Percentiles rank a stretch among this genome's conserved stretches.
These are phyloP conservation scores for Artibeus jamaicensis DNA, from an alignment of 2,797 vertebrate species.

Conservation along the genomic window DNA sequence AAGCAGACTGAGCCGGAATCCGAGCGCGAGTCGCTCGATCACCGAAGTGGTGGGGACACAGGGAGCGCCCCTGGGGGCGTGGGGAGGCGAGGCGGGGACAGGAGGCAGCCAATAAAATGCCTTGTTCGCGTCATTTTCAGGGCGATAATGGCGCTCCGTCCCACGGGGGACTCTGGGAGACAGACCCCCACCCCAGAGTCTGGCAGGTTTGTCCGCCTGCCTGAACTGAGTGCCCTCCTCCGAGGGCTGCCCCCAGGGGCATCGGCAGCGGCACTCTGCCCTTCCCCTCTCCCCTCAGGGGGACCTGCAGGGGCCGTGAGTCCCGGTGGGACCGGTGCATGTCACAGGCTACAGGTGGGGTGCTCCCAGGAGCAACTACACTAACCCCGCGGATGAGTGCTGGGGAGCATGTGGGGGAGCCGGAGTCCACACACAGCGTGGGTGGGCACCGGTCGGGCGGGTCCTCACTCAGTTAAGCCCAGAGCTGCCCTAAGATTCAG, in stretches of 20 bases:
- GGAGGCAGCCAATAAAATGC: fast-evolving
- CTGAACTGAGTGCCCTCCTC: fast-evolving
- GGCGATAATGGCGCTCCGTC: fast-evolving
- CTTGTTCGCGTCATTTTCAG: fast-evolving
- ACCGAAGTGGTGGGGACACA: no score
- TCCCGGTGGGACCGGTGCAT: background rate
- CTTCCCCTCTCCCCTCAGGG: background rate
- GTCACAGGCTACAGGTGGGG: background rate
- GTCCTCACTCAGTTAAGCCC: fast-evolving
- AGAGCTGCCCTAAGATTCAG: fast-evolving
- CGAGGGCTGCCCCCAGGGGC: background rate
- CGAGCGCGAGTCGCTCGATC: background rate
- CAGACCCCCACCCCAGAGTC: background rate
- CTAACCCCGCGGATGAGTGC: fast-evolving
- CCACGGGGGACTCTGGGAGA: background rate
- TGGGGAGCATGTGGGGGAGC: fast-evolving
- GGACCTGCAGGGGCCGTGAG: background rate
- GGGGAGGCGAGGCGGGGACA: no score
- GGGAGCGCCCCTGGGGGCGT: background rate
- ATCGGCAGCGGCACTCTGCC: fast-evolving
- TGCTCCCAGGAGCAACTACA: no score
- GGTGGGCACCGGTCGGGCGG: fast-evolving
- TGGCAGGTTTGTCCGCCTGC: no score
- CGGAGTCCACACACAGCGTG: fast-evolving
- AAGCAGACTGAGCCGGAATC: background rate